Percentiles rank a stretch among this genome's conserved stretches.
phyloP scores from a whole-genome alignment of 2,888 invertebrate genomes.

The Dicranocentrus wangi region DNA sequence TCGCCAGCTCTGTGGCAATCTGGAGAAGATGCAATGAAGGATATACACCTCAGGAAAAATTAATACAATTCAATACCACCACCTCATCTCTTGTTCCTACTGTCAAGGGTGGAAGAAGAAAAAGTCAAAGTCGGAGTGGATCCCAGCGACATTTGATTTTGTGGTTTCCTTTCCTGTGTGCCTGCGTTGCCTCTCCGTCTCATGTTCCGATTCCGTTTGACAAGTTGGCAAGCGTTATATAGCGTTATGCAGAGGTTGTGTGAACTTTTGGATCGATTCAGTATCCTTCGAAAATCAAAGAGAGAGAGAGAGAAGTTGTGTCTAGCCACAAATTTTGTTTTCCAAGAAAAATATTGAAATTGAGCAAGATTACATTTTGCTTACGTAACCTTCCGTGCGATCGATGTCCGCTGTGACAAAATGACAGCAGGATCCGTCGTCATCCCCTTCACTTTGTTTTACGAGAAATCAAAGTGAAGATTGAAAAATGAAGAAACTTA shows the following conservation, averaged over 20 bases:
- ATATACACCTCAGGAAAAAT: conserved; percentile 4
- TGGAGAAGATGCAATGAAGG: conserved; percentile 7
- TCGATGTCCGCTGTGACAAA: conserved; percentile 16
- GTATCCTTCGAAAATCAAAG: background rate
- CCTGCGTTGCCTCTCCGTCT: conserved; percentile 11
- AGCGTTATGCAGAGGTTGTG: background rate
- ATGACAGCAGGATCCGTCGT: conserved; percentile 20
- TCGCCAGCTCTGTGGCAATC: conserved; percentile 16
- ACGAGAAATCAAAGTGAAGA: conserved; percentile 28
- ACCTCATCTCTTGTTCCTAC: conserved; percentile 4
- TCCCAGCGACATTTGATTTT: conserved; percentile 49
- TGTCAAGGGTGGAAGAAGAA: conserved; percentile 26
- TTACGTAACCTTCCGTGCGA: background rate
- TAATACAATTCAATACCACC: conserved; percentile 30
- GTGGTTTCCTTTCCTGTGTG: conserved; percentile 57
- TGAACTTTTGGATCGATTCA: background rate
- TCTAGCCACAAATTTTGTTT: conserved; percentile 47
- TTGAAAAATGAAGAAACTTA: conserved; percentile 20
- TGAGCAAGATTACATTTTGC: conserved; percentile 27
- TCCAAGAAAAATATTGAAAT: conserved; percentile 48
- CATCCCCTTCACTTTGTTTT: conserved; percentile 14
- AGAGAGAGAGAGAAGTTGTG: conserved; percentile 13
- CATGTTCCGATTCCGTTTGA: conserved; percentile 31
- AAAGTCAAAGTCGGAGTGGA: conserved; percentile 45
- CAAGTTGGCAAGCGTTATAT: background rate